phyloP scores from a whole-genome alignment of 2,113 vertebrate genomes.

The Pelecanoides urinatrix region DNA sequence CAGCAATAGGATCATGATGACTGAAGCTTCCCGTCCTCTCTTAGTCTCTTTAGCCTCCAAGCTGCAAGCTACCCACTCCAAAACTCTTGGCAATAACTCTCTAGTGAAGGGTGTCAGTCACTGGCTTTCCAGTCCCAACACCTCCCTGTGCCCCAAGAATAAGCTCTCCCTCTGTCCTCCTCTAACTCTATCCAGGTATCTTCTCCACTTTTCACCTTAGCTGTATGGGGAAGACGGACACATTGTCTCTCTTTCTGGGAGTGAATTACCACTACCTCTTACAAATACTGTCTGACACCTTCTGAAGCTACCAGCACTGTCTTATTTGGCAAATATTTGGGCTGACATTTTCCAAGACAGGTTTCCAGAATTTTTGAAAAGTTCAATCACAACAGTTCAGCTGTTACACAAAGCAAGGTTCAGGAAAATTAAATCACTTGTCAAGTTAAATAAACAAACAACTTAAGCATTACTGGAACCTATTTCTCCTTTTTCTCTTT shows the following conservation, averaged over 20 bases:
- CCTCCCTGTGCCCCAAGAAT: neutral
- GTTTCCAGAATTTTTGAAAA: neutral
- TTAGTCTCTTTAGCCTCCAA: neutral
- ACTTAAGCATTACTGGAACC: neutral
- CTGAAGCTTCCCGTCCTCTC: neutral
- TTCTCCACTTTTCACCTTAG: neutral
- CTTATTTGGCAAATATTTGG: neutral
- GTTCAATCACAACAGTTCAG: neutral
- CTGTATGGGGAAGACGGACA: neutral
- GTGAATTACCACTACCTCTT: neutral
- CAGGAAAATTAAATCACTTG: neutral
- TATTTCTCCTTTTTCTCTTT: neutral
- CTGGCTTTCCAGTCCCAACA: neutral
- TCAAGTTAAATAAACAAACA: slow-evolving; percentile 16
- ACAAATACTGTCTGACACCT: neutral
- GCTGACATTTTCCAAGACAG: neutral
- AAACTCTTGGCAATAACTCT: neutral
- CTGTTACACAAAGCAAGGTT: neutral
- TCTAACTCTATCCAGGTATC: neutral
- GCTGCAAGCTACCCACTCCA: neutral
- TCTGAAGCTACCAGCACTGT: neutral
- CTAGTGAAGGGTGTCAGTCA: neutral
- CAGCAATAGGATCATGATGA: neutral
- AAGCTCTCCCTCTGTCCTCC: neutral
- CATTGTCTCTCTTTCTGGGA: neutral